These are phyloP conservation scores for Coturnix japonica DNA, from an alignment of 2,113 vertebrate species.

Conservation along the genomic window DNA sequence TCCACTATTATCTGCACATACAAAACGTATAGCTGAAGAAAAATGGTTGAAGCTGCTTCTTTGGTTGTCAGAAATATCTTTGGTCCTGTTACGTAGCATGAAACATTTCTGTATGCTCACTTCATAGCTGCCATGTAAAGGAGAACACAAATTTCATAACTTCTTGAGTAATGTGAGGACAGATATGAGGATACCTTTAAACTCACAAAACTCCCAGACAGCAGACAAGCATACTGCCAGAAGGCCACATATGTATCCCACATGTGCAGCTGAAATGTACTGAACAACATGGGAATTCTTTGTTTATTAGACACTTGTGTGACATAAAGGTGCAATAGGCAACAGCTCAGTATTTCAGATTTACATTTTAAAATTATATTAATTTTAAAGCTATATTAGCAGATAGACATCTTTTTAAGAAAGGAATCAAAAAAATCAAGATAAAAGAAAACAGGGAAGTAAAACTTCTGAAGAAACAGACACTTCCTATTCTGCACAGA, in stretches of 20 bases:
- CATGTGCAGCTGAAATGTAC: slow-evolving; percentile 34
- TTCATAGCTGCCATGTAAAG: neutral
- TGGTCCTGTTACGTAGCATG: neutral
- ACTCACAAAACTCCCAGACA: slow-evolving; percentile 15
- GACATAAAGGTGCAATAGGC: slow-evolving; percentile 18
- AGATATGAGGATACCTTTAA: slow-evolving; percentile 1
- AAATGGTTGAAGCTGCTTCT: neutral
- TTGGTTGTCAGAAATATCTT: neutral
- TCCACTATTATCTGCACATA: neutral
- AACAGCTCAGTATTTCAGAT: neutral
- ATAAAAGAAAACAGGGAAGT: neutral
- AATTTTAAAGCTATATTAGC: neutral
- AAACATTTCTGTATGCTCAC: neutral
- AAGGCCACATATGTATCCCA: slow-evolving; percentile 66
- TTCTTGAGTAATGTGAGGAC: neutral
- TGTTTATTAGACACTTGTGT: neutral
- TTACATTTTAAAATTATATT: no score
- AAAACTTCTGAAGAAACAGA: neutral
- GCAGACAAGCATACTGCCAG: neutral
- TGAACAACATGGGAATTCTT: slow-evolving; percentile 18
- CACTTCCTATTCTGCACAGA: neutral
- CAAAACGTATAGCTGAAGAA: neutral
- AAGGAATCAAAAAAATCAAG: neutral
- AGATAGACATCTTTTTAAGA: neutral
- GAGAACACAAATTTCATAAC: neutral